A percentile compares a stretch with the other conserved stretches of the same genome.
Evolutionary conservation across 2,797 vertebrate genomes (phyloP).

Genomic region (Geotrypetes seraphini): DNA sequence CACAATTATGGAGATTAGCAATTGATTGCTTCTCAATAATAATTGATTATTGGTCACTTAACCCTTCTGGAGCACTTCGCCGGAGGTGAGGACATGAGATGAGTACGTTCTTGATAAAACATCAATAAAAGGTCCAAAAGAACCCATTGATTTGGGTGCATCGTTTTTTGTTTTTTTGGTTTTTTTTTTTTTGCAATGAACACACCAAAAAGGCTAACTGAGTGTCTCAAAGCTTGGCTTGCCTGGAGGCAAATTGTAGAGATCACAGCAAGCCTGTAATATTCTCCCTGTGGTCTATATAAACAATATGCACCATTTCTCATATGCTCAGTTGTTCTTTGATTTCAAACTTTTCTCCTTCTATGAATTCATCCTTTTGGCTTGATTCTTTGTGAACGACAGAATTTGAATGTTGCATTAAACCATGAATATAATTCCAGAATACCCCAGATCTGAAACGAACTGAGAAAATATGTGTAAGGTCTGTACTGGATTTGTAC

Average conservation of each 20-base stretch:
- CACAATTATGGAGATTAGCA: constrained; percentile 92
- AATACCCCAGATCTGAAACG: constrained; percentile 48
- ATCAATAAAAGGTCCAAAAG: constrained; percentile 47
- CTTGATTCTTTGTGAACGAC: constrained; percentile 54
- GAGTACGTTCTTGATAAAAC: constrained; percentile 46
- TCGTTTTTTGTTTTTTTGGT: too few species aligned
- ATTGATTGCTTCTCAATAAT: constrained; percentile 81
- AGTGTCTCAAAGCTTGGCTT: constrained; percentile 61
- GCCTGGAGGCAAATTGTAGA: constrained; percentile 67
- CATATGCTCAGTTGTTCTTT: constrained; percentile 59
- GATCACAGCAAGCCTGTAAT: constrained; percentile 65
- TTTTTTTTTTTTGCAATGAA: constrained; percentile 80
- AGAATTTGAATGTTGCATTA: constrained; percentile 49
- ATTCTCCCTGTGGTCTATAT: constrained; percentile 58
- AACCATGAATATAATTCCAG: constrained; percentile 43
- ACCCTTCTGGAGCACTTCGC: constrained; percentile 47
- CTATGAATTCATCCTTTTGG: constrained; percentile 59
- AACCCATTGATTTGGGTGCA: constrained; percentile 58
- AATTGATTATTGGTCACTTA: constrained; percentile 77
- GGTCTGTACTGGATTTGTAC: constrained; percentile 41
- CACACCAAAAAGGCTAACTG: constrained; percentile 65
- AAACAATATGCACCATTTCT: constrained; percentile 68
- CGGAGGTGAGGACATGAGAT: constrained; percentile 60
- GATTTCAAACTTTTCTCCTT: constrained; percentile 58
- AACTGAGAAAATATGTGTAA: constrained; percentile 46